Percentiles rank a stretch among this genome's conserved stretches.
Conservation (phyloP, 2,113 vertebrate genomes). For the Elanoides forficatus region DNA sequence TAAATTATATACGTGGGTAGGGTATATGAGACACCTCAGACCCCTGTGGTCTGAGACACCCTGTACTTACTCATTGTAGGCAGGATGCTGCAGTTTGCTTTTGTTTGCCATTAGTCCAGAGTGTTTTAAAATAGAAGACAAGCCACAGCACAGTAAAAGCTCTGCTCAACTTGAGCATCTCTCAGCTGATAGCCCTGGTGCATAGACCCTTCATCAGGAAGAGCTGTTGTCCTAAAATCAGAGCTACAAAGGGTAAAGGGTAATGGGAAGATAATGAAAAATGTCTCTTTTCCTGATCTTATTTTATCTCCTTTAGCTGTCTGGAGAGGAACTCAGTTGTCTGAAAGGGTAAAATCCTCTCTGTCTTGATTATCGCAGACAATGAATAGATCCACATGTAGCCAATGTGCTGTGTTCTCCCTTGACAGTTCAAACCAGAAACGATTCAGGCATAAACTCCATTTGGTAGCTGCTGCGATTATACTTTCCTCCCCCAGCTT, state of each 20-base stretch:
- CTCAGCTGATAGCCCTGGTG: neutral
- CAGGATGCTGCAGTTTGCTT: neutral
- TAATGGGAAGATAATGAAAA: neutral
- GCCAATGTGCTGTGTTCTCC: neutral
- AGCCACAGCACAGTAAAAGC: neutral
- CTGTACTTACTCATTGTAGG: neutral
- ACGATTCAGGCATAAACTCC: neutral
- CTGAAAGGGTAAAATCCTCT: neutral
- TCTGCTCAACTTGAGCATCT: neutral
- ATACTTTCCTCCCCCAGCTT: neutral
- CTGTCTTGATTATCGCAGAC: neutral
- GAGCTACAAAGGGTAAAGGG: neutral
- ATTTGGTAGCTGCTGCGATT: neutral
- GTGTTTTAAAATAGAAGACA: neutral
- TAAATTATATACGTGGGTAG: neutral
- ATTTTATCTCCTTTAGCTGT: neutral
- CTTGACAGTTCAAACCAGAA: neutral
- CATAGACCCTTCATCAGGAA: neutral
- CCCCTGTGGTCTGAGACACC: rapidly evolving
- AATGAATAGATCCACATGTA: neutral
- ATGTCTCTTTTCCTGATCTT: neutral
- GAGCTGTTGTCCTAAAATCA: neutral
- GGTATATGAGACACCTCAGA: neutral
- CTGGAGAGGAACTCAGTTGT: neutral
- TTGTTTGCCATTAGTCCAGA: neutral